Evolutionary conservation across 64 coral and sea anemone genomes (phyloP), one percentile per base, ranked within the genome.

Genomic region (Exaiptasia diaphana): DNA sequence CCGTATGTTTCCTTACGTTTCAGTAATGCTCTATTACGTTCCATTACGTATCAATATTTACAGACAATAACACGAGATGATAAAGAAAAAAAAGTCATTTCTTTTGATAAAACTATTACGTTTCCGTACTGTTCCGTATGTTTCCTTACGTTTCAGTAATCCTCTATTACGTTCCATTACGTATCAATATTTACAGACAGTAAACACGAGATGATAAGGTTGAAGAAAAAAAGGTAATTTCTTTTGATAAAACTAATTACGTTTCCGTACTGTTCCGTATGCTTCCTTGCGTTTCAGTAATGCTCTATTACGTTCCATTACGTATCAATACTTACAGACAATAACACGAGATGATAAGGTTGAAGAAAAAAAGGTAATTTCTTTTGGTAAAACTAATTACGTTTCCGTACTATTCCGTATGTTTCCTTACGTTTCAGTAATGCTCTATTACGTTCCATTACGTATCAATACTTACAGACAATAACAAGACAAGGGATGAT

Each of bases 401-500:
- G n/a, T n/a, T n/a, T n/a, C n/a, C n/a, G n/a, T n/a, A n/a, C n/a
- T n/a, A n/a, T n/a, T n/a, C n/a, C n/a, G n/a, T n/a, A n/a, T n/a
- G n/a, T n/a, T n/a, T n/a, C n/a, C n/a, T n/a, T n/a, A n/a, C n/a
- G n/a, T n/a, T n/a, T n/a, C n/a, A n/a, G n/a, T n/a, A n/a, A n/a
- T n/a, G n/a, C n/a, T n/a, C n/a, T n/a, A n/a, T n/a, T n/a, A n/a
- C n/a, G n/a, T 46, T 46, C 43, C 6, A 46, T 74, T 8, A 52
- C 45, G 50, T 2, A 36, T 21, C 1, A 4, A 3, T 67, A 28
- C 84, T 87, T 78, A 87, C 84, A 68, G 38, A 87, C 84, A 40
- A 87, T 87, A 32, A 87, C 84, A 38, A 87, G 48, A 41, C 90
- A 92, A 9, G 90, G 90, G 1, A 78, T 85, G 21, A 92, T 79